These are phyloP conservation scores for Morpho deidamia DNA, from an alignment of 2,888 invertebrate species.

Conservation along the genomic window DNA sequence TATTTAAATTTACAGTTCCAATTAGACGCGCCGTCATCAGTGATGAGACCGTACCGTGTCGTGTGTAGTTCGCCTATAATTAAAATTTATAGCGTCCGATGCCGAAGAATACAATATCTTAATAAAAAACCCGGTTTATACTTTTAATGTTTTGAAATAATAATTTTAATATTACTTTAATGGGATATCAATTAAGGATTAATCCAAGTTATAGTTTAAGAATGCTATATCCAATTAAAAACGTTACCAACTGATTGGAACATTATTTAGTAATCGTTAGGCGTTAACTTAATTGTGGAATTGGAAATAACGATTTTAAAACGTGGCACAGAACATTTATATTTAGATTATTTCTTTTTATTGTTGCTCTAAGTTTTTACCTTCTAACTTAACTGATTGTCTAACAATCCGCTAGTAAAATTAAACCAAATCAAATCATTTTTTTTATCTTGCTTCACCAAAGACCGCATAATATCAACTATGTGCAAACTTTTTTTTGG, in stretches of 20 bases:
- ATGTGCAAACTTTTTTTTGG: no score
- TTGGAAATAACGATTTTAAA: no score
- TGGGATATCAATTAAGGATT: no score
- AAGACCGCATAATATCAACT: no score
- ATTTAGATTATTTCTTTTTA: no score
- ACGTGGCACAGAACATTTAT: no score
- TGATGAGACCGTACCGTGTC: conserved; percentile 67
- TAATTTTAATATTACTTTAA: conserved; percentile 1
- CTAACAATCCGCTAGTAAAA: no score
- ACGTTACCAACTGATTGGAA: conserved; percentile 3
- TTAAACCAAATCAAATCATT: no score
- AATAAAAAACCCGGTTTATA: conserved; percentile 29
- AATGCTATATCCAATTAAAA: conserved; percentile 15
- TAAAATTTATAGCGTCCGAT: conserved; percentile 62
- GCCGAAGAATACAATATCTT: conserved; percentile 34
- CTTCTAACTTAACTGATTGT: no score
- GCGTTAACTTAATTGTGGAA: background rate
- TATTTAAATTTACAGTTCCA: conserved; percentile 76
- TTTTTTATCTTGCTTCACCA: no score
- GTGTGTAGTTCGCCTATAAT: conserved; percentile 71
- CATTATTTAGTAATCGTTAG: conserved; percentile 2
- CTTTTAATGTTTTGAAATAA: conserved; percentile 16
- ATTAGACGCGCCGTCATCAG: conserved; percentile 74
- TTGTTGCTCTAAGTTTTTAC: no score
- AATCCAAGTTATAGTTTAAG: background rate